These are phyloP conservation scores for Sciaenops ocellatus DNA, from an alignment of 2,797 vertebrate species.

Conservation along the genomic window DNA sequence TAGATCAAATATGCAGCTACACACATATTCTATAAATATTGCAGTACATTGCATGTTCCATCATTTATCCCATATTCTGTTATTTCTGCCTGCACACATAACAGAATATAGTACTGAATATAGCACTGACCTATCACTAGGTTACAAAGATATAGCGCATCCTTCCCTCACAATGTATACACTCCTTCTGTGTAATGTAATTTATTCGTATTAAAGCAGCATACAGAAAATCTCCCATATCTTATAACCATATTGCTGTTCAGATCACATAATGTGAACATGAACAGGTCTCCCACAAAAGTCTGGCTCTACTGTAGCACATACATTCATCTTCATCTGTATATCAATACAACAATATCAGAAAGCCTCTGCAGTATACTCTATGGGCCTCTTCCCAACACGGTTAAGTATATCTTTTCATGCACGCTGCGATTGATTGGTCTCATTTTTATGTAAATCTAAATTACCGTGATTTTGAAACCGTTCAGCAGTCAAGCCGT, in stretches of 20 bases:
- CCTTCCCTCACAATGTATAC: background rate
- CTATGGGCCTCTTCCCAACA: background rate
- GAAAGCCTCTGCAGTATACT: background rate
- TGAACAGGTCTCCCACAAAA: background rate
- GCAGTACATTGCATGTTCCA: background rate
- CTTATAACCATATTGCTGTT: background rate
- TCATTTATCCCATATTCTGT: conserved; percentile 1
- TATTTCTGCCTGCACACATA: background rate
- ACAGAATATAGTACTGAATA: background rate
- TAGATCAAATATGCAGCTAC: conserved; percentile 5
- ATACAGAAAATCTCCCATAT: background rate
- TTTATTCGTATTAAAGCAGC: background rate
- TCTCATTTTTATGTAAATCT: conserved; percentile 6
- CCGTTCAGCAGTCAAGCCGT: conserved; percentile 1
- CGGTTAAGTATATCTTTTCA: background rate
- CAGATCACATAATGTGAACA: background rate
- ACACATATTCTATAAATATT: conserved; percentile 27
- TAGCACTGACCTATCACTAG: background rate
- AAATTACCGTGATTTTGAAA: background rate
- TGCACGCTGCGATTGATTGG: background rate
- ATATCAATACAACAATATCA: background rate
- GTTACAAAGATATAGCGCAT: background rate
- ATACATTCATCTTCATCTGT: background rate
- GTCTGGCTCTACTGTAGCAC: background rate
- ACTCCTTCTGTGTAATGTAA: background rate